phyloP scores from a whole-genome alignment of 2,797 vertebrate species.

The Borostomias antarcticus region DNA sequence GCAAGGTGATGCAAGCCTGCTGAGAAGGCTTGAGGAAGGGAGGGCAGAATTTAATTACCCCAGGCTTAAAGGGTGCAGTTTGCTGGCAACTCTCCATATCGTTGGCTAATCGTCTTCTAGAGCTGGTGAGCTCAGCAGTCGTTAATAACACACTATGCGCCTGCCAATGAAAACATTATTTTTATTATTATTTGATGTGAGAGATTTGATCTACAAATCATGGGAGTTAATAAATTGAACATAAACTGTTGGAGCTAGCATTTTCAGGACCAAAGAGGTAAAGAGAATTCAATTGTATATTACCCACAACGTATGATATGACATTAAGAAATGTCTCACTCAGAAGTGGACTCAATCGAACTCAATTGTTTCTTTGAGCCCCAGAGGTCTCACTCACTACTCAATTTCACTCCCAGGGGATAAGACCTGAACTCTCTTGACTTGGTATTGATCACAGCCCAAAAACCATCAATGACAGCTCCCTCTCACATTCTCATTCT shows the following conservation, averaged over 20 bases:
- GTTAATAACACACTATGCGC: not conserved
- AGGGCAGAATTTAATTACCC: too few relatives aligned
- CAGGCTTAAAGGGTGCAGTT: not conserved
- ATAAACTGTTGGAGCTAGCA: too few relatives aligned
- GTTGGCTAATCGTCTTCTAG: not conserved
- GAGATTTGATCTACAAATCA: too few relatives aligned
- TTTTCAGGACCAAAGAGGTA: slow-evolving; percentile 1
- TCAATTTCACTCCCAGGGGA: slow-evolving; percentile 32
- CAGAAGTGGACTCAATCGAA: slow-evolving; percentile 42
- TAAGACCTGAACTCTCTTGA: slow-evolving; percentile 41
- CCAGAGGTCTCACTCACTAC: slow-evolving; percentile 36
- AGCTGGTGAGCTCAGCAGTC: not conserved
- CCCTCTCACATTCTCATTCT: slow-evolving; percentile 17
- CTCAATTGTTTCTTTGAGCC: slow-evolving; percentile 27
- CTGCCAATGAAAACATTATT: not conserved
- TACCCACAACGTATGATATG: slow-evolving; percentile 20
- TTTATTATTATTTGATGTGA: too few relatives aligned
- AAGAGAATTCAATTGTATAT: slow-evolving; percentile 10
- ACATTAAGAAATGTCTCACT: slow-evolving; percentile 42
- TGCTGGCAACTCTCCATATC: not conserved
- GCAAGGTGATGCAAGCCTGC: not conserved
- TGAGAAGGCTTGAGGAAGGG: not conserved
- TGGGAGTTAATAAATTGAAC: not conserved
- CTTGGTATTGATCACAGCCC: slow-evolving; percentile 53
- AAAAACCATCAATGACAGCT: slow-evolving; percentile 36